Base-by-base conservation (phyloP, 2,888 invertebrate genomes). In the Luperina testacea region DNA sequence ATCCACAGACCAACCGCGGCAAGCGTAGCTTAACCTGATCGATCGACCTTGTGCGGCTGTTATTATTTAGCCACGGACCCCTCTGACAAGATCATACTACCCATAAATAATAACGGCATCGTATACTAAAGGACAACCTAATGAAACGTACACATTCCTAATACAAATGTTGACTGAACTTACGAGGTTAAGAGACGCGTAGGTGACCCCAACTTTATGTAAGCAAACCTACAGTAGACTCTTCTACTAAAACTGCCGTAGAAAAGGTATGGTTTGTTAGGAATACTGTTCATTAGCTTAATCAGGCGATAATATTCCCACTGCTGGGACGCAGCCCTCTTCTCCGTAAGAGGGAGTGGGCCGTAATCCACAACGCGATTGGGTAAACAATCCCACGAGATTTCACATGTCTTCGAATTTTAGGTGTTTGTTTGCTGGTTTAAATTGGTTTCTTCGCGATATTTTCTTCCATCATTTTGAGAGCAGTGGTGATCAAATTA, bases 91-190 rank as follows among this genome's bases (percentile, higher is more conserved):
- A 64, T 51, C 72, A 72, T 48, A 51, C 20, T 72, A 11, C 11
- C 61, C 70, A 67, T 72, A 42, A 81, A 85, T 51, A 73, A 78
- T 73, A 85, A 69, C 61, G 24, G 68, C 42, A 72, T 80, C 32
- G 65, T 75, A 75, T 75, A 75, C 74, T 69, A 81, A 72, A 85
- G 68, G 72, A n/a, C 65, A 81, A 65, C 69, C 9, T 38, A 61
- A 69, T 75, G 75, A 81, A 84, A 51, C 71, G 53, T 77, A 72
- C 24, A 48, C n/a, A 76, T 77, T 72, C 57, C 53, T 57, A 32
- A 67, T 71, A 75, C 74, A 78, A 84, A 82, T 78, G 32, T 72
- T 86, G 71, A 70, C 72, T 61, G 69, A 77, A 78, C n/a, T 71
- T 45, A 74, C 24, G 61, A 38, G 11, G 57, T 13, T 27, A 68